These are phyloP conservation scores for Drosophila sp. DNA, from an alignment of 1,140 invertebrate species.

Conservation along the genomic window DNA sequence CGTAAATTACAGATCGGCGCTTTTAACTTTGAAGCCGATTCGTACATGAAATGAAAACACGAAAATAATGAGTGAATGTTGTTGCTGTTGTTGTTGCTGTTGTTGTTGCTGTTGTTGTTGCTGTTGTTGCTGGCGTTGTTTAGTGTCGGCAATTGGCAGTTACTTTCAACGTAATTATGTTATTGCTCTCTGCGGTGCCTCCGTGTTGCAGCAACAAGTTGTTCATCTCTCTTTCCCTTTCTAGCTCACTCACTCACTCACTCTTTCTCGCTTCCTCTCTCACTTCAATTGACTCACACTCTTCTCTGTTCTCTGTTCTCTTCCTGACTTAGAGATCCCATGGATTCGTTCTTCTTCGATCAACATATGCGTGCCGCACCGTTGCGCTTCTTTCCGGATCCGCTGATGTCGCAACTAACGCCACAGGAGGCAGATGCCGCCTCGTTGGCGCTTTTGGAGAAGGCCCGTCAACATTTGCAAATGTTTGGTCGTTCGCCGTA, in stretches of 20 bases:
- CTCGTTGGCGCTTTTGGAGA: conserved; percentile 87
- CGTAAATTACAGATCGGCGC: conserved; percentile 84
- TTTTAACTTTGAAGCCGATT: conserved; percentile 84
- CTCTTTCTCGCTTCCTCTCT: neutral
- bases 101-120: conserved; percentile 50
- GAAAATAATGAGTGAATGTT: conserved; percentile 81
- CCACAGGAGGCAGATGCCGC: conserved; percentile 86
- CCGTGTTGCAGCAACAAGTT: conserved; percentile 46
- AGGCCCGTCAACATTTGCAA: conserved; percentile 87
- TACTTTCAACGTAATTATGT: conserved; percentile 66
- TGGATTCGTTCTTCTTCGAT: conserved; percentile 88
- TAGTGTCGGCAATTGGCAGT: conserved; percentile 76
- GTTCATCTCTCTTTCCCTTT: neutral
- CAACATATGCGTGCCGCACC: conserved; percentile 88
- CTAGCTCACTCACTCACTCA: neutral
- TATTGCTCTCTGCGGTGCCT: conserved; percentile 61
- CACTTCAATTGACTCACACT: neutral
- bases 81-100: conserved; percentile 46
- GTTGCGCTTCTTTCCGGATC: conserved; percentile 86
- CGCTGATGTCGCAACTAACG: conserved; percentile 84
- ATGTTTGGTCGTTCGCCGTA: conserved; percentile 86
- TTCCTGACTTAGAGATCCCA: conserved; percentile 87
- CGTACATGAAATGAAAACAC: conserved; percentile 85
- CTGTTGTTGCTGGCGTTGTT: conserved; percentile 66
- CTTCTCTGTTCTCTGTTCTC: neutral